phyloP scores from a whole-genome alignment of 1,140 invertebrate genomes.

The Drosophila tani region DNA sequence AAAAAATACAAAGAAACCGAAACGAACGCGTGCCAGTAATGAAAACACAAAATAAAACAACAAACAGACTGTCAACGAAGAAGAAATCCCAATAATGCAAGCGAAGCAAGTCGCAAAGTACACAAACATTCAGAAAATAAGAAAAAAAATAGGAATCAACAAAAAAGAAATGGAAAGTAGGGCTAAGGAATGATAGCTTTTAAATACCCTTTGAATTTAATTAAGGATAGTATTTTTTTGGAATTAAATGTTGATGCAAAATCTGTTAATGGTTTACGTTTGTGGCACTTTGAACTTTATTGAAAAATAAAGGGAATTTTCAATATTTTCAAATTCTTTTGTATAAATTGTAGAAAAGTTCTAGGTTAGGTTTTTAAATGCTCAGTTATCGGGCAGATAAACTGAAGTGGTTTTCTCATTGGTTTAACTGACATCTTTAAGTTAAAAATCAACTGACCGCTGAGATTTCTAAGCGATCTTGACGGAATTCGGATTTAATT shows the following conservation, averaged over 20 bases:
- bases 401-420: background rate
- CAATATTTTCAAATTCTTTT: background rate
- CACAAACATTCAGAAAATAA: conserved; percentile 18
- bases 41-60: conserved; percentile 20
- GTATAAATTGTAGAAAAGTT: background rate
- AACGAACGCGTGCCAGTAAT: conserved; percentile 25
- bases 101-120: conserved; percentile 22
- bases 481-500: background rate
- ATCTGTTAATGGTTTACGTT: background rate
- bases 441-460: background rate
- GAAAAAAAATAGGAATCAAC: conserved; percentile 5
- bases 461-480: too few relatives aligned
- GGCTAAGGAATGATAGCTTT: too few relatives aligned
- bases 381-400: background rate
- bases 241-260: background rate
- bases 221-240: background rate
- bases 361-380: too few relatives aligned
- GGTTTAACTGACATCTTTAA: background rate
- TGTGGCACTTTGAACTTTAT: too few relatives aligned
- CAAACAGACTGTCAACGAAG: conserved; percentile 25
- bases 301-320: background rate
- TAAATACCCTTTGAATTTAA: conserved; percentile 1
- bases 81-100: conserved; percentile 51
- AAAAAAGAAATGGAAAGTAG: conserved; percentile 1
- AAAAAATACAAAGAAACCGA: conserved; percentile 11